Conservation (phyloP, 2,888 invertebrate genomes). For the Anaspis maculata region DNA sequence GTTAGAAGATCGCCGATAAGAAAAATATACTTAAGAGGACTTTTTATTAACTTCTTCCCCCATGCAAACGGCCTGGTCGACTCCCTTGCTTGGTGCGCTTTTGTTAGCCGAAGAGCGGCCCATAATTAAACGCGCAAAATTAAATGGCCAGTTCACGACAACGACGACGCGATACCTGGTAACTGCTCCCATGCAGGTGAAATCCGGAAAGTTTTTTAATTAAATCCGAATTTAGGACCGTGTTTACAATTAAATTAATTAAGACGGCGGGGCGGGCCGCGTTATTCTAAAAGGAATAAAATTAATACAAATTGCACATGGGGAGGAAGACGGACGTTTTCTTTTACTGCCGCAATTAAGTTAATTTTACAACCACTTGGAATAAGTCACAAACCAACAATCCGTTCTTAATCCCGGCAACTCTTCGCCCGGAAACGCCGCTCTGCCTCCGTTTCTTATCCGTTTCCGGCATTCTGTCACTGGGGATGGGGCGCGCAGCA, state of each 20-base stretch:
- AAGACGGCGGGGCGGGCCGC: background rate
- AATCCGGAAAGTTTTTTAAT: too few species aligned
- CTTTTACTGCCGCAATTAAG: conserved; percentile 35
- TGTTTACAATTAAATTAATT: background rate
- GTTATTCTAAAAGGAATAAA: conserved; percentile 14
- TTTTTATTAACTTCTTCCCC: conserved; percentile 25
- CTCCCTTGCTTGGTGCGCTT: too few species aligned
- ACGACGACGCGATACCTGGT: too few species aligned
- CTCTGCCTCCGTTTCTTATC: conserved; percentile 25
- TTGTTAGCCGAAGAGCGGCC: too few species aligned
- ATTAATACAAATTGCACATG: conserved; percentile 22
- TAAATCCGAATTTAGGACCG: too few species aligned
- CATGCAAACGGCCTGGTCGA: conserved; percentile 19
- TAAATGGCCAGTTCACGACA: too few species aligned
- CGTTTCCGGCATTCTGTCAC: conserved; percentile 21
- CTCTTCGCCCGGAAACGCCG: conserved; percentile 19
- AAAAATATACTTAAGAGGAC: conserved; percentile 21
- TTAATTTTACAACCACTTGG: conserved; percentile 36
- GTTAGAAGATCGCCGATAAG: conserved; percentile 25
- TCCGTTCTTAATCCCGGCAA: conserved; percentile 32
- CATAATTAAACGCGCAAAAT: too few species aligned
- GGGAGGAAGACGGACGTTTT: conserved; percentile 25
- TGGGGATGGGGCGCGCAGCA: conserved; percentile 5
- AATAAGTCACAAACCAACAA: conserved; percentile 37
- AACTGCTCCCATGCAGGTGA: too few species aligned